Evolutionary conservation across 2,888 invertebrate species (phyloP).

Genomic region (Phyllotreta cruciferae): DNA sequence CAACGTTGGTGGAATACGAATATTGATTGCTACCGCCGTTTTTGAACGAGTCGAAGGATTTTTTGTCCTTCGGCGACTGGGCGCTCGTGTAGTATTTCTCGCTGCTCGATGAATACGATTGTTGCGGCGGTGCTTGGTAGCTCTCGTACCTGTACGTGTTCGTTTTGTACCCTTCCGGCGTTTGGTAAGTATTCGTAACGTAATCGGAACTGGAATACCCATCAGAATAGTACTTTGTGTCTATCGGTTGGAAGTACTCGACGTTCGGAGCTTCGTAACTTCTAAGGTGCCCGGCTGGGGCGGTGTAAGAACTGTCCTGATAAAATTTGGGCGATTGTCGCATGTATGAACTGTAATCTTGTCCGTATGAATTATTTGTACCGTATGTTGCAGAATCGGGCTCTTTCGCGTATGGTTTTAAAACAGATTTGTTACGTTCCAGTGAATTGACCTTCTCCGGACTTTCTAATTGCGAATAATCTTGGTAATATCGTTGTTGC

Average conservation of each 20-base stretch:
- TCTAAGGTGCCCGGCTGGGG: slow-evolving; percentile 28
- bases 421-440: slow-evolving; percentile 53
- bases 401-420: slow-evolving; percentile 54
- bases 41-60: slow-evolving; percentile 48
- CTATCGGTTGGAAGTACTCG: slow-evolving; percentile 27
- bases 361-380: slow-evolving; percentile 50
- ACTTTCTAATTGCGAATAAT: slow-evolving; percentile 58
- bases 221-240: slow-evolving; percentile 44
- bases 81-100: slow-evolving; percentile 55
- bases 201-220: slow-evolving; percentile 56
- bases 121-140: slow-evolving; percentile 54
- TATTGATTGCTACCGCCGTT: slow-evolving; percentile 51
- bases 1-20: slow-evolving; percentile 54
- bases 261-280: slow-evolving; percentile 28
- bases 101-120: slow-evolving; percentile 51
- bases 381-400: slow-evolving; percentile 55
- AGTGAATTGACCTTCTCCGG: slow-evolving; percentile 59
- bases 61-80: slow-evolving; percentile 46
- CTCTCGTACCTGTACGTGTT: slow-evolving; percentile 57
- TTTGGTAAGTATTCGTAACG: slow-evolving; percentile 55
- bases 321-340: slow-evolving; percentile 48
- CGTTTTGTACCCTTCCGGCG: slow-evolving; percentile 57
- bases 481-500: slow-evolving; percentile 49
- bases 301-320: slow-evolving; percentile 32
- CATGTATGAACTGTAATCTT: slow-evolving; percentile 49